These are phyloP conservation scores for Trissolcus japonicus DNA, from an alignment of 2,888 invertebrate species.

Conservation along the genomic window DNA sequence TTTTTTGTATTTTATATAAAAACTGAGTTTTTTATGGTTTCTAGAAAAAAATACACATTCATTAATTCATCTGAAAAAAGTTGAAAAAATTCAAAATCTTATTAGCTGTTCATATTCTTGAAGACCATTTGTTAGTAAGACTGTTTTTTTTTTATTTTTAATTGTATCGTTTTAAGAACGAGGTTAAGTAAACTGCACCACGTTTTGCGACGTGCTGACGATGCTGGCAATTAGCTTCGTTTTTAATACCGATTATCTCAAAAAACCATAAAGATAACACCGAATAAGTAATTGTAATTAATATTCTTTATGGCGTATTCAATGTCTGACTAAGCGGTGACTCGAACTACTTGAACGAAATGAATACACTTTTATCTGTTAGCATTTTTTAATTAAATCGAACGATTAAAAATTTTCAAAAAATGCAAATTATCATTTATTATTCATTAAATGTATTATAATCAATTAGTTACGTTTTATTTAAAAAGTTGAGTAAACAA, in stretches of 20 bases:
- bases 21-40: too few relatives aligned
- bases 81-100: too few relatives aligned
- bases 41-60: too few relatives aligned
- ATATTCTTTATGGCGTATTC: slow-evolving; percentile 24
- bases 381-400: too few relatives aligned
- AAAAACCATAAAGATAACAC: slow-evolving; percentile 36
- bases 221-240: slow-evolving; percentile 32
- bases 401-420: too few relatives aligned
- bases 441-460: too few relatives aligned
- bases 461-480: too few relatives aligned
- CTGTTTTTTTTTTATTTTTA: neutral
- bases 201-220: slow-evolving; percentile 33
- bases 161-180: slow-evolving; percentile 11
- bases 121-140: neutral
- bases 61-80: too few relatives aligned
- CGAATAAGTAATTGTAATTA: slow-evolving; percentile 28
- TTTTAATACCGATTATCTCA: slow-evolving; percentile 40
- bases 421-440: too few relatives aligned
- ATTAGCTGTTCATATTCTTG: neutral
- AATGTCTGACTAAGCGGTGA: slow-evolving; percentile 21
- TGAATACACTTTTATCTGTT: too few relatives aligned
- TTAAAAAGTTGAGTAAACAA: too few relatives aligned
- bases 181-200: slow-evolving; percentile 15
- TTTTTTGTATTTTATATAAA: too few relatives aligned
- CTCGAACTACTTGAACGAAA: slow-evolving; percentile 27